phyloP scores from a whole-genome alignment of 2,113 vertebrate species.

The Cathartes aura region DNA sequence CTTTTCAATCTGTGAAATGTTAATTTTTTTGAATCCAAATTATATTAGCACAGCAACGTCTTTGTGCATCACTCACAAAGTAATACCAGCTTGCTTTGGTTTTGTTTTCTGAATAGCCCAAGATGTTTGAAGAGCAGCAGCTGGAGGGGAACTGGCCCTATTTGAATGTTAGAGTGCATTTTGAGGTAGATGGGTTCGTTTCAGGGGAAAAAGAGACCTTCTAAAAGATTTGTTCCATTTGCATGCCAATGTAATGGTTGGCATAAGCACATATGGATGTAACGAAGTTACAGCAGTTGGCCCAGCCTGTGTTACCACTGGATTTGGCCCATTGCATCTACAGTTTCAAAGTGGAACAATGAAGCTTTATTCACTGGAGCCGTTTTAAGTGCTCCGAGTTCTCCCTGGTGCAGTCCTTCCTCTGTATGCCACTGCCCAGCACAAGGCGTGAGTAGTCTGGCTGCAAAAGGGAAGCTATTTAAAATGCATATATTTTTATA shows the following conservation, averaged over 20 bases:
- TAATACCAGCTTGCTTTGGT: slow-evolving; percentile 2
- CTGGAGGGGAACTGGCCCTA: background rate
- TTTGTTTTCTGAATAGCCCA: background rate
- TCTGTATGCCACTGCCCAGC: background rate
- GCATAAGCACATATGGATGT: background rate
- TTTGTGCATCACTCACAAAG: slow-evolving; percentile 9
- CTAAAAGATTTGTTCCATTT: background rate
- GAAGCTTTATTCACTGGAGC: background rate
- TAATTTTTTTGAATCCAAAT: background rate
- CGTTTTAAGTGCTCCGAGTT: rapidly evolving
- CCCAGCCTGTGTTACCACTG: background rate
- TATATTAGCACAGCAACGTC: background rate
- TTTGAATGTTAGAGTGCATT: background rate
- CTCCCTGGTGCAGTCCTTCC: background rate
- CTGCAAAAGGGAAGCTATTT: background rate
- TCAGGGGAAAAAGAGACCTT: background rate
- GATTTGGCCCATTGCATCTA: background rate
- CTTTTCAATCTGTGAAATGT: slow-evolving; percentile 12
- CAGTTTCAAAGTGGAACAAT: background rate
- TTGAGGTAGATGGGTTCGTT: background rate
- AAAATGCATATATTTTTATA: background rate
- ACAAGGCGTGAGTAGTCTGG: rapidly evolving
- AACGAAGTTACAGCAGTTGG: background rate
- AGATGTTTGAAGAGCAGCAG: background rate
- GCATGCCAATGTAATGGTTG: background rate